phyloP scores from a whole-genome alignment of 2,113 vertebrate species.

The Andinoacara biseriatus region DNA sequence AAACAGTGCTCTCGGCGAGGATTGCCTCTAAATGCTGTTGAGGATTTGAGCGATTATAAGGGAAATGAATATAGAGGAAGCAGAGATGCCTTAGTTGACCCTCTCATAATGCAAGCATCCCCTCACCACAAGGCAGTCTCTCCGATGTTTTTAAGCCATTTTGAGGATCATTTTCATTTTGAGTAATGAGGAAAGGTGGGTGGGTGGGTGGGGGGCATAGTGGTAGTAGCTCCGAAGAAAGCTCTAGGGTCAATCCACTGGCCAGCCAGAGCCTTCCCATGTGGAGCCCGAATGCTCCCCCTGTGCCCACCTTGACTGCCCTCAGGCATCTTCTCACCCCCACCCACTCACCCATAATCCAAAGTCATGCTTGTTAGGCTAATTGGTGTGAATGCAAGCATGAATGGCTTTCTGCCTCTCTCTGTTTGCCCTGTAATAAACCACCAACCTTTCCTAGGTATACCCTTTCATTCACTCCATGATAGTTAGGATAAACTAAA shows the following conservation, averaged over 20 bases:
- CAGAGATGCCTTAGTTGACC: constrained; percentile 49
- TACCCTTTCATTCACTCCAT: background rate
- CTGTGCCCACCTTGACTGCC: background rate
- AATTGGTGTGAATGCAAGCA: background rate
- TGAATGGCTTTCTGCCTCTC: background rate
- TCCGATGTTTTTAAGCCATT: constrained; percentile 45
- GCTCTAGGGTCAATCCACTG: background rate
- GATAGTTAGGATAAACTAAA: background rate
- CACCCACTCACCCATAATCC: background rate
- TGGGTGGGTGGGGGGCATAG: background rate
- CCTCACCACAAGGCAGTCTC: constrained; percentile 9
- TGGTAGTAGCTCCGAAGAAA: background rate
- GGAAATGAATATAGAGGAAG: constrained; percentile 56
- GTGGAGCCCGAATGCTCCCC: background rate
- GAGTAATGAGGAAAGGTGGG: constrained; percentile 41
- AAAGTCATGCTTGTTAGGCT: background rate
- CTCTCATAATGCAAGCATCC: constrained; percentile 27
- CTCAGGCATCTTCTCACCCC: background rate
- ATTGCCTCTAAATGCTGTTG: constrained; percentile 58
- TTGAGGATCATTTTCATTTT: constrained; percentile 39
- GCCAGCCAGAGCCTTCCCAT: fast-evolving
- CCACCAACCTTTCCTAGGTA: background rate
- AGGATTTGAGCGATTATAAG: constrained; percentile 65
- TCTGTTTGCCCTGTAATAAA: background rate
- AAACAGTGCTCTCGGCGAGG: constrained; percentile 50